Conservation (phyloP, 2,888 invertebrate species). For the Drosophila subquinaria region DNA sequence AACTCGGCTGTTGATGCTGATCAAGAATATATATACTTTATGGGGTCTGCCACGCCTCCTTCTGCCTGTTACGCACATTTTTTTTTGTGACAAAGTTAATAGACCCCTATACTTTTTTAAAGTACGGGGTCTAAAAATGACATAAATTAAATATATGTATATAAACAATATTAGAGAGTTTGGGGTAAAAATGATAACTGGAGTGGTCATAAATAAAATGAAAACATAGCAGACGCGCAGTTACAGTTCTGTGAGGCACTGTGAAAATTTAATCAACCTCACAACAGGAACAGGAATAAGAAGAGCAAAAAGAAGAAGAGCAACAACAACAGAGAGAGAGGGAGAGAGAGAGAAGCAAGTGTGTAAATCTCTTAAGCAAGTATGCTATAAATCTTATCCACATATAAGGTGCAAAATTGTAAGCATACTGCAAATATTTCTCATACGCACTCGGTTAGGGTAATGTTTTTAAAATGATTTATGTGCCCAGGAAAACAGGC, state of each 20-base stretch:
- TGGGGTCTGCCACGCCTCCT: too few species aligned
- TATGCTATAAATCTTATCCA: conserved; percentile 62
- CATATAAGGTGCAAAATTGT: conserved; percentile 72
- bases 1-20: too few species aligned
- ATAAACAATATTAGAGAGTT: conserved; percentile 1
- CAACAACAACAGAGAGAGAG: background rate
- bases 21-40: too few species aligned
- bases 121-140: too few species aligned
- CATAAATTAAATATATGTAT: background rate
- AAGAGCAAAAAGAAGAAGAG: background rate
- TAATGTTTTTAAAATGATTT: conserved; percentile 77
- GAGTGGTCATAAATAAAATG: conserved; percentile 36
- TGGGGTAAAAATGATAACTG: conserved; percentile 7
- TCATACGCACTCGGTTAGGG: conserved; percentile 62
- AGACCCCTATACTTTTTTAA: too few species aligned
- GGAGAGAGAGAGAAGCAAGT: conserved; percentile 7
- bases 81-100: too few species aligned
- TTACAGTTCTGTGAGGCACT: conserved; percentile 12
- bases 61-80: too few species aligned
- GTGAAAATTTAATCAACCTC: conserved; percentile 66
- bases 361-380: conserved; percentile 57
- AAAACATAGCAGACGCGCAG: conserved; percentile 13
- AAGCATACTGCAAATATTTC: conserved; percentile 59
- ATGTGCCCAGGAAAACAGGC: conserved; percentile 43
- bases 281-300: conserved; percentile 4